Percentiles rank a stretch among this genome's conserved stretches.
Conservation (phyloP, 2,888 invertebrate genomes). For the Scaptomyza cyrtandrae region DNA sequence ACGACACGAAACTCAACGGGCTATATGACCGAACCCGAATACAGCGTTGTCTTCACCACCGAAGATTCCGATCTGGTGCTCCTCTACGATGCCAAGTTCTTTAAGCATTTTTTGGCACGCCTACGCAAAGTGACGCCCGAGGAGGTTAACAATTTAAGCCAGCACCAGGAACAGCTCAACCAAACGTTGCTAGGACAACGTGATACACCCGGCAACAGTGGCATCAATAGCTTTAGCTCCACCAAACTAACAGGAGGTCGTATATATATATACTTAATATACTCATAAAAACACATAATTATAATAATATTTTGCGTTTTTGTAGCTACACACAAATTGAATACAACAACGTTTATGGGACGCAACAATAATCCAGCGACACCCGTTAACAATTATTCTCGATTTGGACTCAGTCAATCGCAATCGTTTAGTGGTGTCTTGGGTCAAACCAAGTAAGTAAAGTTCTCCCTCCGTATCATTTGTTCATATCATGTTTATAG, state of each 20-base stretch:
- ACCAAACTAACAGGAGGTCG: constrained; percentile 76
- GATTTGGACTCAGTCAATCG: constrained; percentile 71
- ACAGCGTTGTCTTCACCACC: constrained; percentile 90
- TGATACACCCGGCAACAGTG: constrained; percentile 27
- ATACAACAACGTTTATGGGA: constrained; percentile 68
- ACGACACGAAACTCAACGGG: constrained; percentile 87
- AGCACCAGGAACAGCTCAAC: constrained; percentile 80
- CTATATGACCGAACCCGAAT: constrained; percentile 88
- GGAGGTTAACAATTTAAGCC: constrained; percentile 88
- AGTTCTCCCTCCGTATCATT: too few species aligned
- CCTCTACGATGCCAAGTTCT: constrained; percentile 90
- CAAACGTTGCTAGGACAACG: constrained; percentile 61
- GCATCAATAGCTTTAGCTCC: constrained; percentile 71
- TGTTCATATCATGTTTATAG: background rate
- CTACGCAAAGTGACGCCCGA: constrained; percentile 90
- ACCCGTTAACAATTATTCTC: constrained; percentile 68
- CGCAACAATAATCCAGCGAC: constrained; percentile 72
- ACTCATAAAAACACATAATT: background rate
- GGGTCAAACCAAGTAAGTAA: constrained; percentile 78
- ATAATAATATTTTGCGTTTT: constrained; percentile 1
- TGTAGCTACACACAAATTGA: constrained; percentile 68
- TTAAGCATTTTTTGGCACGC: constrained; percentile 92
- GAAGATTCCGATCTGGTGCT: constrained; percentile 92
- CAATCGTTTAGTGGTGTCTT: constrained; percentile 79
- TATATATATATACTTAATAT: too few species aligned